phyloP scores from a whole-genome alignment of 2,113 vertebrate species.

The Sinosuthora webbiana region DNA sequence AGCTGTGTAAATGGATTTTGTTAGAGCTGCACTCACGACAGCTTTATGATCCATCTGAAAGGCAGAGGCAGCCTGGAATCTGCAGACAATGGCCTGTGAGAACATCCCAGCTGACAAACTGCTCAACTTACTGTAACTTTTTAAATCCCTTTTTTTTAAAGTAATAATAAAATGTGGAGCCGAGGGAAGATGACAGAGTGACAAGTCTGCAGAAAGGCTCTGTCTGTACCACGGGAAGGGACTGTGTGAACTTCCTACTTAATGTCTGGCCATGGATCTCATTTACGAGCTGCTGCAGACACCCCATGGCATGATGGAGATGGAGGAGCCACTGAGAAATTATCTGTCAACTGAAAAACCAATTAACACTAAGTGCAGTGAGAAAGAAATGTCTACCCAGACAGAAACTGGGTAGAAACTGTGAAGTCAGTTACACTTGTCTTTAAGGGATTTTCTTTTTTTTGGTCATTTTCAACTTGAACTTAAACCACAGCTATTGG shows the following conservation, averaged over 20 bases:
- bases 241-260: not conserved
- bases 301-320: not conserved
- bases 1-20: not conserved
- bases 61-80: not conserved
- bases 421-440: slow-evolving; percentile 9
- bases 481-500: slow-evolving; percentile 29
- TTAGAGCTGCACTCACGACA: not conserved
- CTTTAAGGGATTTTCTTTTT: not conserved
- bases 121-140: not conserved
- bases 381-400: slow-evolving; percentile 23
- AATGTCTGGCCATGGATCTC: not conserved
- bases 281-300: not conserved
- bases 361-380: slow-evolving; percentile 13
- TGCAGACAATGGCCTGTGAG: slow-evolving; percentile 13
- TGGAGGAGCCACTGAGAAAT: not conserved
- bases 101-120: not conserved
- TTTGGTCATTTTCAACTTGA: slow-evolving; percentile 15
- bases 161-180: not conserved
- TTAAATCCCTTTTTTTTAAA: not conserved
- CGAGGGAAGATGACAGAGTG: not conserved
- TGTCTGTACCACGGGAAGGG: not conserved
- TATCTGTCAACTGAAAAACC: slow-evolving; percentile 26
- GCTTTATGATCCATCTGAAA: not conserved
- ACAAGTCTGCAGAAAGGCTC: not conserved
- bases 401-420: not conserved